Evolutionary conservation across 1,140 invertebrate genomes (phyloP).

Genomic region (Atta texana): DNA sequence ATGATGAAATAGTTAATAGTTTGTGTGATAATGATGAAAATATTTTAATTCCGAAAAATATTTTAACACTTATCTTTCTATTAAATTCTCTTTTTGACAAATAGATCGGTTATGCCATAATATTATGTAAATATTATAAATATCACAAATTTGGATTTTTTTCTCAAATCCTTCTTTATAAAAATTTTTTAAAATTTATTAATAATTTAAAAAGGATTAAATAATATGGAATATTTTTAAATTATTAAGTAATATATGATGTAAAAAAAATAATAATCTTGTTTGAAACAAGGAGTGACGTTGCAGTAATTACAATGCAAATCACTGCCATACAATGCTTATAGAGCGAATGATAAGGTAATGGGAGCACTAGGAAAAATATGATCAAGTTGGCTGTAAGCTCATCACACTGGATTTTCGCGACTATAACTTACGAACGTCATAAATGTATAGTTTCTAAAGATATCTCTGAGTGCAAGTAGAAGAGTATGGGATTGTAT

Average conservation of each 20-base stretch:
- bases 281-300: constrained; percentile 18
- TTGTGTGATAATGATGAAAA: background rate
- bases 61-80: background rate
- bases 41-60: background rate
- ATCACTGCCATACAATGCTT: constrained; percentile 37
- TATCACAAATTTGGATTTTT: background rate
- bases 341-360: constrained; percentile 54
- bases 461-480: constrained; percentile 1
- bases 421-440: constrained; percentile 47
- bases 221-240: constrained; percentile 16
- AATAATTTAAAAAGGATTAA: background rate
- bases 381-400: constrained; percentile 14
- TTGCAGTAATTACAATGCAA: constrained; percentile 53
- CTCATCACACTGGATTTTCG: constrained; percentile 48
- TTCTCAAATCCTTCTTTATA: too few relatives aligned
- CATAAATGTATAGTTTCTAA: constrained; percentile 40
- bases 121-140: background rate
- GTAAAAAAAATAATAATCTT: background rate
- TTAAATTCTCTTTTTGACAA: background rate
- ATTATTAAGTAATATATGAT: background rate
- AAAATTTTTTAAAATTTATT: background rate
- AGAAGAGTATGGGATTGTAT: constrained; percentile 43
- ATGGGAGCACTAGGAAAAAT: constrained; percentile 53
- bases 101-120: background rate
- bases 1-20: background rate